Base-by-base conservation (phyloP, 1,140 invertebrate species). In the Bombyx mandarina region DNA sequence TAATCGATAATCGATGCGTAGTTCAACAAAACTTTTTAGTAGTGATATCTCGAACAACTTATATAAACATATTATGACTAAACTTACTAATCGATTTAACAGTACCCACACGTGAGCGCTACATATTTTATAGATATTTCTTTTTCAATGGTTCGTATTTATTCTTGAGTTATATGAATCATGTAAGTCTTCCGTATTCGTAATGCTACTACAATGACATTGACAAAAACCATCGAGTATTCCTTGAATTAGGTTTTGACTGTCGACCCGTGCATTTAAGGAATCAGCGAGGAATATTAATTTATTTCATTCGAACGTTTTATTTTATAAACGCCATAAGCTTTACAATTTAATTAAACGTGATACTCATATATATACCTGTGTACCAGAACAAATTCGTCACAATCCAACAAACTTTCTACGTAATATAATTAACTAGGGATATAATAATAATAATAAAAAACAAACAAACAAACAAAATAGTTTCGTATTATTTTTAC, bases 231-330 rank as follows among this genome's bases (percentile, higher is more conserved):
- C 51, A 50, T 45, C 8, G 54, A 57, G 66, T 67, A 62, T 67
- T 67, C 62, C 59, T 53, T 35, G 35, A 18, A 51, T 35, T 35
- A 8, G 18, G 59, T 57, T 75, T 77, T 73, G 75, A 82, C 80
- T 77, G 79, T 82, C 67, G 65, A 73, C 62, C 74, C 4, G 26
- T 86, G 82, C 80, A 86, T 86, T 86, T 86, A 86, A 35, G 66
- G 60, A 67, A 71, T 73, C 74, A 61, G 67, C 67, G 53, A 58
- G 62, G 62, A 67, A 56, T 58, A 35, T 35, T 35, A 10, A 56
- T 60, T 54, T 54, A 54, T 48, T 56, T 56, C 12, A 56, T 56
- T 46, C 45, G 54, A 48, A 26, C 26, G 10, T 56, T 43, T 35
- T 51, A 8, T 51, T 56, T 57, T 63, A 61, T 67, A 70, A 66